Base-by-base conservation (phyloP, 2,797 vertebrate species). In the Clarias pachynema region DNA sequence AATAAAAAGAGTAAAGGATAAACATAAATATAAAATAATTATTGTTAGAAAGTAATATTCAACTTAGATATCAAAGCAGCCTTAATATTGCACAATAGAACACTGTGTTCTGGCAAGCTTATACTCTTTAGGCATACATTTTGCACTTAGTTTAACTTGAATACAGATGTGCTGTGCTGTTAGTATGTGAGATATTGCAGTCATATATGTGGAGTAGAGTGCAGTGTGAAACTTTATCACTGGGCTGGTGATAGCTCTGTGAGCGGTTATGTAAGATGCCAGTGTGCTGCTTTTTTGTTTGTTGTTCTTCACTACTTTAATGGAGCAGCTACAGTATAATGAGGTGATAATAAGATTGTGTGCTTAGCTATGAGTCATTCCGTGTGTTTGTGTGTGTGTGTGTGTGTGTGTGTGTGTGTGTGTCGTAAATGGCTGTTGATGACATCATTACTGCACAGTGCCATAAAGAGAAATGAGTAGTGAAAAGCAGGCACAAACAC, bases 311-410 rank as follows among this genome's bases (percentile, higher is more conserved):
- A 70, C 12, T 34, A 40, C 40, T 56, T 44, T 80, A 60, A 80
- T 29, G 31, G n/a, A 81, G 53, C 77, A 70, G 29, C 75, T 53
- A 60, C 37, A 34, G 26, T 79, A 72, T 85, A 80, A 81, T 85
- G 24, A 83, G 53, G 59, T 78, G 86, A 78, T 77, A 72, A 70
- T 68, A 82, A 81, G 69, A 85, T 26, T 87, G 81, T 57, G 62
- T 81, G 81, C 85, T 15, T 34, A 6, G 29, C 63, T 75, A 37
- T 69, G 60, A 83, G 68, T 87, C 49, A 82, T 72, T 83, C 5
- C 56, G 62, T 69, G 65, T 69, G 22, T 82, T 34, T 70, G 74
- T 56, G 72, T 78, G 79, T 57, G 59, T 69, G 65, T 70, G 15
- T 83, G 56, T 65, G 66, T 66, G 72, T 70, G 72, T 69, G 73